Evolutionary conservation across 1,140 invertebrate species (phyloP), one percentile per base, ranked within the genome.

Genomic region (Drosophila micromelanica): DNA sequence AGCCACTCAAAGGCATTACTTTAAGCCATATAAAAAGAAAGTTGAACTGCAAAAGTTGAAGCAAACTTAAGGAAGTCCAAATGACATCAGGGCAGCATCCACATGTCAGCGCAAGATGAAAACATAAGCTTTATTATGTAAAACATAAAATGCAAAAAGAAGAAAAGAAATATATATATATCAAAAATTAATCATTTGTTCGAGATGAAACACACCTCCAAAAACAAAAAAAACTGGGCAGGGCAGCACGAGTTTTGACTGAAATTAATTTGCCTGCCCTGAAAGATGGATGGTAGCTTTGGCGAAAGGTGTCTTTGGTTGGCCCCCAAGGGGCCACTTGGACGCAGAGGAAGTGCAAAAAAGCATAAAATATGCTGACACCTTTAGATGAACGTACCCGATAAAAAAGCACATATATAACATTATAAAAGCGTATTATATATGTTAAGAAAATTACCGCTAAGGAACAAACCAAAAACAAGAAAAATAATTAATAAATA

Each of bases 181-280:
- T 55, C 27, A 43, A 56, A 75, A 71, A 82, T 82, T 78, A 84
- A 82, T 82, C 64, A 84, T 78, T 84, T 67, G 51, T 56, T 40
- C 27, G 56, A 65, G 56, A 73, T 80, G 60, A 62, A 70, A 67
- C 79, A 82, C 80, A 84, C 79, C 64, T 62, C 61, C 56, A 63
- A 20, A 56, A 70, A 48, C 52, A 60, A 27, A 27, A 63, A 67
- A 57, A 60, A 60, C 45, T 27, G 59, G 59, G 52, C 56, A 48
- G 76, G 78, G 59, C 64, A 79, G 27, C 54, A 38, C 56, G 55
- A 80, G 38, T 15, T 56, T 75, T 71, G 80, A 72, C 76, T 72
- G 54, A 79, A 82, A 84, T 79, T 84, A 79, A 84, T 84, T 82
- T 84, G 76, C 55, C 63, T 71, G 56, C 65, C 54, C 72, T 57